Evolutionary conservation across 2,888 invertebrate genomes (phyloP), one percentile per base, ranked within the genome.

Genomic region (Syritta pipiens): DNA sequence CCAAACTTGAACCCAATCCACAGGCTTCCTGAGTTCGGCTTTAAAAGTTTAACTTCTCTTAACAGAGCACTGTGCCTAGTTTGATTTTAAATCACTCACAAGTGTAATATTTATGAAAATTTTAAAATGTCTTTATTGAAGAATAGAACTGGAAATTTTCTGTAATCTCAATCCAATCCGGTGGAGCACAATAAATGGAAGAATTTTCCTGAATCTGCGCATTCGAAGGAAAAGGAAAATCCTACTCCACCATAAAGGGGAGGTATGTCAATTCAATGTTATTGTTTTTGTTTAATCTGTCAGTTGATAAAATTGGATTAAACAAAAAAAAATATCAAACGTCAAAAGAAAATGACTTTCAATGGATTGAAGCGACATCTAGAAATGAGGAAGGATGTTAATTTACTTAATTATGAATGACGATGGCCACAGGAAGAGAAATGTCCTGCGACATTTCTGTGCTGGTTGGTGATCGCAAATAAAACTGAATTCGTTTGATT

Each of bases 171-270:
- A 40, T 28, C 40, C 32, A 37, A 20, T 14, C 12, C 20, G 17
- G 19, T 19, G 49, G 44, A 74, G 59, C 37, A 46, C 51, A 51
- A 51, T 35, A 17, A 37, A 17, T 46, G 22, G 19, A 37, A 28
- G 9, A 22, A 20, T 53, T 49, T 74, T 67, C 67, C 74, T 44
- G 74, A 67, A 74, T 59, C 49, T 74, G 74, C 74, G 74, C 74
- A 74, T n/a, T n/a, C 51, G 55, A 55, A 59, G 14, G 22, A 42
- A 51, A 60, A 46, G 28, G 10, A 26, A 28, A 55, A 62, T 30
- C 17, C 10, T 46, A 4, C 10, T 44, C 51, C 24, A 22, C 30
- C 9, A 12, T n/a, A 35, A 19, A 57, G n/a, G 37, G n/a, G n/a
- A 37, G 28, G 42, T 32, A 49, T 49, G 42, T 42, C 22, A 59